Evolutionary conservation across 2,797 vertebrate genomes (phyloP).

Genomic region (Alcedo atthis): DNA sequence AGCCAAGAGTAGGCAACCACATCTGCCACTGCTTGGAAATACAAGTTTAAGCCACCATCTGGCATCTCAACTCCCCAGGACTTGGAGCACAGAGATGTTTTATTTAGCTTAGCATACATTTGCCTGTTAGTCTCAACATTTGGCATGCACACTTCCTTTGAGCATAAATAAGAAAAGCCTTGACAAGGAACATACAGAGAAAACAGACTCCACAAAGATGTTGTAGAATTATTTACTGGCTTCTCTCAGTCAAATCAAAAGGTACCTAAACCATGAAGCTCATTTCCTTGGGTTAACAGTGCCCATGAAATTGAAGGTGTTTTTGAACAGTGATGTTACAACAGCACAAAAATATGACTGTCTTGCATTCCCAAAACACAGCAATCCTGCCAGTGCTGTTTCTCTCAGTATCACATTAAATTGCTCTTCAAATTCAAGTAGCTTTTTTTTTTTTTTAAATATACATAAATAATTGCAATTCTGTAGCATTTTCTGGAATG

Average conservation of each 20-base stretch:
- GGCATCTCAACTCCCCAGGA: neutral
- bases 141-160: neutral
- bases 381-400: neutral
- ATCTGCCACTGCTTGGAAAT: neutral
- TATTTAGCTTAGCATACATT: neutral
- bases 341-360: neutral
- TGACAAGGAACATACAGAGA: slow-evolving; percentile 11
- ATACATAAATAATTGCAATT: neutral
- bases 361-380: neutral
- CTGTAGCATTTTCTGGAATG: neutral
- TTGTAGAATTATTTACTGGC: neutral
- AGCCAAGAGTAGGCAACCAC: neutral
- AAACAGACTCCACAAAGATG: neutral
- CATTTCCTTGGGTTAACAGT: neutral
- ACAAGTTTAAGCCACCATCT: neutral
- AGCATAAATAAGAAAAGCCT: neutral
- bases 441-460: neutral
- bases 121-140: slow-evolving; percentile 2
- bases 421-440: neutral
- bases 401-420: neutral
- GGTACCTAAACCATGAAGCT: neutral
- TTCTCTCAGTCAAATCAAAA: neutral
- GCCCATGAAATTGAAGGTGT: neutral
- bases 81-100: neutral
- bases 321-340: neutral